phyloP scores from a whole-genome alignment of 2,888 invertebrate genomes.

The Andrena camellia region DNA sequence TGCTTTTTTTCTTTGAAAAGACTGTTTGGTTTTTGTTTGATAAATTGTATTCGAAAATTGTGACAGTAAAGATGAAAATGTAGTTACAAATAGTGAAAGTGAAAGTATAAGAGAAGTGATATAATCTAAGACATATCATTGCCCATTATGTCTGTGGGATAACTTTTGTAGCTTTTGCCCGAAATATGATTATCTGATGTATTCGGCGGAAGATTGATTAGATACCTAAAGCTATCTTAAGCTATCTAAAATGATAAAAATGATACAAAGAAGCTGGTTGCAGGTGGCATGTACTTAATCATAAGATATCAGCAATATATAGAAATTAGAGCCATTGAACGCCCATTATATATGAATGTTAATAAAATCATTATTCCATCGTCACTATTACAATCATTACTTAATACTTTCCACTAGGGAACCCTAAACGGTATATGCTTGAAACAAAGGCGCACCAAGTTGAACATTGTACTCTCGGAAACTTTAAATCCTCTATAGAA shows the following conservation, averaged over 20 bases:
- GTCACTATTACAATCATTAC: slow-evolving; percentile 22
- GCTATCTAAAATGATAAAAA: slow-evolving; percentile 21
- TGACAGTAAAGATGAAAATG: not conserved
- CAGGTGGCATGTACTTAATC: slow-evolving; percentile 17
- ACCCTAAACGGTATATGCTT: slow-evolving; percentile 1
- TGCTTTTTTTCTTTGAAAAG: too few relatives aligned
- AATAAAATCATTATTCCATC: slow-evolving; percentile 33
- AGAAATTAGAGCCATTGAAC: slow-evolving; percentile 9
- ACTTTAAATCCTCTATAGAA: not conserved
- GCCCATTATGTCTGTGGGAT: not conserved
- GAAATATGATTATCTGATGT: not conserved
- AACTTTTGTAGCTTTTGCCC: not conserved
- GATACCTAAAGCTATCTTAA: not conserved
- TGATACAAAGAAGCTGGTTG: slow-evolving; percentile 55
- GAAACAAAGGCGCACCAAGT: slow-evolving; percentile 21
- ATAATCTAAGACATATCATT: not conserved
- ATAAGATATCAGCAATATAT: slow-evolving; percentile 27
- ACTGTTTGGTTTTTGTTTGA: too few relatives aligned
- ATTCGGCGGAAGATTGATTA: not conserved
- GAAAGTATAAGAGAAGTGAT: not conserved
- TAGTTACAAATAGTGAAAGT: not conserved
- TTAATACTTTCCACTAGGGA: not conserved
- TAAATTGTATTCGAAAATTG: too few relatives aligned
- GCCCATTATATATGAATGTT: slow-evolving; percentile 8
- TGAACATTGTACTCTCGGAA: not conserved